These are phyloP conservation scores for Andrena bucephala DNA, from an alignment of 2,888 invertebrate genomes.

Conservation along the genomic window DNA sequence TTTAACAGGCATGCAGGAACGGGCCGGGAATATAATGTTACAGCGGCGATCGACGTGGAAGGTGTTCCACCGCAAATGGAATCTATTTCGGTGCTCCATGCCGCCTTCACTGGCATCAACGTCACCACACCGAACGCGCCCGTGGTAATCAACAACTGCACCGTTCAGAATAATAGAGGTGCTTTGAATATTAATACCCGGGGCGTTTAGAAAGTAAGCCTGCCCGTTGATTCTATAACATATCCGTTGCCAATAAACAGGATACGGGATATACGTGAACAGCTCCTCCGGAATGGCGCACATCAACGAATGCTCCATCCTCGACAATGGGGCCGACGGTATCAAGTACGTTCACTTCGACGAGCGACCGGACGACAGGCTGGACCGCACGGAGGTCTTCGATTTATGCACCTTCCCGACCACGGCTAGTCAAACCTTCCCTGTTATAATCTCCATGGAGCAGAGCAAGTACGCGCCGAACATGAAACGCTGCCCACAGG, in stretches of 20 bases:
- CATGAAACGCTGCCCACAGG: conserved; percentile 91
- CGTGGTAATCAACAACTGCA: conserved; percentile 92
- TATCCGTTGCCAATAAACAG: conserved; percentile 84
- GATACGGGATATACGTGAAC: conserved; percentile 95
- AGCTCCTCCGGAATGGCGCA: conserved; percentile 93
- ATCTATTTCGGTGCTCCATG: conserved; percentile 92
- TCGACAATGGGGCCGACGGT: conserved; percentile 96
- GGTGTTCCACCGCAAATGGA: conserved; percentile 96
- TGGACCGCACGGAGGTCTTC: conserved; percentile 91
- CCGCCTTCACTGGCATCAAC: conserved; percentile 97
- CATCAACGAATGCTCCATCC: conserved; percentile 91
- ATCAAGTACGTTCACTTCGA: conserved; percentile 94
- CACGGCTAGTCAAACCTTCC: conserved; percentile 94
- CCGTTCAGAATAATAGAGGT: conserved; percentile 87
- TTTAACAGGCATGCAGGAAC: conserved; percentile 90
- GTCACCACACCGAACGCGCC: conserved; percentile 94
- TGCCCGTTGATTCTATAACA: neutral
- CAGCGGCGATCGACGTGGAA: conserved; percentile 94
- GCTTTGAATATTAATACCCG: neutral
- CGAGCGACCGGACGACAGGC: conserved; percentile 90
- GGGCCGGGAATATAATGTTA: conserved; percentile 91
- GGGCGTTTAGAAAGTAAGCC: no score
- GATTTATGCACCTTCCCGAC: conserved; percentile 95
- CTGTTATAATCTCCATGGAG: conserved; percentile 92
- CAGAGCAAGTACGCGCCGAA: conserved; percentile 91